phyloP scores from a whole-genome alignment of 2,888 invertebrate species.

The Incurvaria masculella region DNA sequence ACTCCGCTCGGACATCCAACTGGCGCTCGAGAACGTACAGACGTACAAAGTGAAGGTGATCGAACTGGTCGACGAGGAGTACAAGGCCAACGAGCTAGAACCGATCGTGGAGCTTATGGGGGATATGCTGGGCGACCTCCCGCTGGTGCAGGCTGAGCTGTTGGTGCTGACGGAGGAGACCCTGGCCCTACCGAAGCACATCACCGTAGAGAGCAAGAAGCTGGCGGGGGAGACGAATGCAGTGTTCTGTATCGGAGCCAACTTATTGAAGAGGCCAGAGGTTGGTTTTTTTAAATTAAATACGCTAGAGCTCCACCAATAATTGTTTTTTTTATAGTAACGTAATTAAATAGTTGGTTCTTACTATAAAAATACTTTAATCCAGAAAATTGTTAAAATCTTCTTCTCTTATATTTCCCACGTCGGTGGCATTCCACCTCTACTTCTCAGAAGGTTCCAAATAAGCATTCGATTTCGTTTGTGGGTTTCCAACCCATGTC shows the following conservation, averaged over 20 bases:
- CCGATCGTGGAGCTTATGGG: conserved; percentile 54
- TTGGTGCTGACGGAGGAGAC: conserved; percentile 53
- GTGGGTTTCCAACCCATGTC: too few species aligned
- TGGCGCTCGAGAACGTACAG: conserved; percentile 68
- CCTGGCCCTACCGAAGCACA: conserved; percentile 40
- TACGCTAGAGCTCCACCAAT: too few species aligned
- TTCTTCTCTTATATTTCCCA: too few species aligned
- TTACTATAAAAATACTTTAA: too few species aligned
- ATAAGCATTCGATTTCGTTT: too few species aligned
- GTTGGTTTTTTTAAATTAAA: conserved; percentile 33
- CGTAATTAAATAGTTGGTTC: too few species aligned
- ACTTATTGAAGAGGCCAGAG: conserved; percentile 46
- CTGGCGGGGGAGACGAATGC: conserved; percentile 51
- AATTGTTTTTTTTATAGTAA: too few species aligned
- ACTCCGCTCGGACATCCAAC: conserved; percentile 61
- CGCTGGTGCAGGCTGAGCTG: conserved; percentile 66
- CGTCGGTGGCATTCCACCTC: too few species aligned
- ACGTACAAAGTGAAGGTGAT: conserved; percentile 59
- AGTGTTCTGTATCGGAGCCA: conserved; percentile 49
- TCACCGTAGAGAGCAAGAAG: conserved; percentile 62
- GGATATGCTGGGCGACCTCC: conserved; percentile 63
- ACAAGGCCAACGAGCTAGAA: conserved; percentile 40
- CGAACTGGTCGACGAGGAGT: conserved; percentile 51
- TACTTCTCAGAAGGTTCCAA: too few species aligned
- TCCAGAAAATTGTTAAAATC: too few species aligned